Conservation (phyloP, 2,797 vertebrate species). For the Betta splendens region DNA sequence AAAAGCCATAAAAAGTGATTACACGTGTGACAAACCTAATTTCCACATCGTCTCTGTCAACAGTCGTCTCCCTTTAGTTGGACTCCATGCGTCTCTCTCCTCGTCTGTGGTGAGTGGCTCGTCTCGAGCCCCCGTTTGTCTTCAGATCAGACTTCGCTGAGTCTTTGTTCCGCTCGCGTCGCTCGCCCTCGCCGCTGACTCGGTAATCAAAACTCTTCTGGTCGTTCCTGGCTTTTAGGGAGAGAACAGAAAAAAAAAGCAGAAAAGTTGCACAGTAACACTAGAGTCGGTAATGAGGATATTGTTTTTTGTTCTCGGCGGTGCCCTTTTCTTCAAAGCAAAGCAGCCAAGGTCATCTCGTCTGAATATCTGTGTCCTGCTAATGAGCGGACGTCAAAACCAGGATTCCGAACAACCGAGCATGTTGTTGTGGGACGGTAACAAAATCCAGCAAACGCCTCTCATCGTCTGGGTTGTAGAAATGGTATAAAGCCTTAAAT, state of each 20-base stretch:
- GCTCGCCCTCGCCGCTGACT: constrained; percentile 25
- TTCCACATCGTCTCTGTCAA: constrained; percentile 25
- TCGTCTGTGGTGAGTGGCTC: constrained; percentile 29
- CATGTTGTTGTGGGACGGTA: background rate
- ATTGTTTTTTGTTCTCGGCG: constrained; percentile 37
- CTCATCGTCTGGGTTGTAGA: background rate
- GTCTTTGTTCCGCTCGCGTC: constrained; percentile 48
- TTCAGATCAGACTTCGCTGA: constrained; percentile 40
- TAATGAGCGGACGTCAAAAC: constrained; percentile 57
- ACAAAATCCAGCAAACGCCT: constrained; percentile 3
- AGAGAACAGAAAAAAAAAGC: constrained; percentile 23
- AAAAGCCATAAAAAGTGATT: constrained; percentile 27
- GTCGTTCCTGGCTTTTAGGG: constrained; percentile 29
- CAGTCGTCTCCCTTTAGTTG: constrained; percentile 8
- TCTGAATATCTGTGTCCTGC: constrained; percentile 19
- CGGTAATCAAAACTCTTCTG: constrained; percentile 42
- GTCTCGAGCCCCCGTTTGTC: constrained; percentile 43
- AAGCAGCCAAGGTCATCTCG: constrained; percentile 46
- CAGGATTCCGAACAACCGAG: no score
- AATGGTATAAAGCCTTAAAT: constrained; percentile 11
- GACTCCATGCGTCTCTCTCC: constrained; percentile 20
- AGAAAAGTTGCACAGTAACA: constrained; percentile 23
- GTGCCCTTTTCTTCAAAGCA: constrained; percentile 23
- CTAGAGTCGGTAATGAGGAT: constrained; percentile 55
- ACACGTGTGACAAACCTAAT: constrained; percentile 43